Evolutionary conservation across 1,140 invertebrate species (phyloP), one percentile per base, ranked within the genome.

Genomic region (Sinonovacula constricta): DNA sequence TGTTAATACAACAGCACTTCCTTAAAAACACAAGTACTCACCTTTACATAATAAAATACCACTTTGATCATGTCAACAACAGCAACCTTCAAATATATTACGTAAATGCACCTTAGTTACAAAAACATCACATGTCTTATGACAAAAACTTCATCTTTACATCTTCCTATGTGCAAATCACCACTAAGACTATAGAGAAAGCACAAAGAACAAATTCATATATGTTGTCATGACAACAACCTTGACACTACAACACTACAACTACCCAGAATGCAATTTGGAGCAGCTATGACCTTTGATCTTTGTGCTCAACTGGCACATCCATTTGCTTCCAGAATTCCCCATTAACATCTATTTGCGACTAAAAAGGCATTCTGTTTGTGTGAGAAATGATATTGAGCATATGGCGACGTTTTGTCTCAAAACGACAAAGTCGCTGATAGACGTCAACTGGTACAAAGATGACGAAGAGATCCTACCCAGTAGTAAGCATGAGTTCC

Each of bases 361-460:
- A 51, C 56, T 88, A 65, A 87, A 82, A 67, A 80, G 84, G 51
- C 81, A 82, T 33, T 24, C 57, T 26, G 36, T 24, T 30, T 28
- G 57, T 45, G n/a, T 26, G 18, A 59, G 65, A 4, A 59, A 62
- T 24, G 59, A 78, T 33, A 59, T 49, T 1, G 84, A 88, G 36
- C 63, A 78, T 2, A 26, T 82, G n/a, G 94, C 98, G 28, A 96
- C 96, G 1, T 92, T 99, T 24, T 93, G 96, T 65, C 99, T 97
- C 89, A 98, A 99, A 89, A 93, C 99, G 45, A 97, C 99, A 87
- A 98, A 99, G 91, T 95, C 94, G n/a, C 94, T 94, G 82, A 96
- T 97, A 81, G 95, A 97, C 81, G 97, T 99, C 0, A 95, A 95
- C 92, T 99, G 98, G 98, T 97, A 94, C 89, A 97, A 96, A 90